A percentile compares a stretch with the other conserved stretches of the same genome.
phyloP scores from a whole-genome alignment of 2,113 vertebrate species.

The Pycnonotus jocosus region DNA sequence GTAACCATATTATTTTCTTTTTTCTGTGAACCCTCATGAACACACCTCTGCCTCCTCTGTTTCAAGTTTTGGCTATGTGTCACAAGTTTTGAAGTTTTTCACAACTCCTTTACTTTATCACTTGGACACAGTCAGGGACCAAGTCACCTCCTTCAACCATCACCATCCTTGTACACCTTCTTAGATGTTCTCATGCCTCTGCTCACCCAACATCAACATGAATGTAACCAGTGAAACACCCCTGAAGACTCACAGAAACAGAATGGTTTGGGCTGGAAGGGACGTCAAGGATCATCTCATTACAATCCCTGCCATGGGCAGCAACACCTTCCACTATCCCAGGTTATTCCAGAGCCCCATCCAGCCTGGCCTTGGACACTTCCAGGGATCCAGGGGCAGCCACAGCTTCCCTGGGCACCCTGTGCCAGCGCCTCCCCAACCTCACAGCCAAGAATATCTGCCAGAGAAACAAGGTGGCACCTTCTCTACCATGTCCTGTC shows the following conservation, averaged over 20 bases:
- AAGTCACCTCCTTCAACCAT: background rate
- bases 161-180: too few relatives aligned
- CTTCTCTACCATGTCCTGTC: background rate
- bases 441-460: background rate
- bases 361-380: background rate
- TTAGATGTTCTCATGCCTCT: fast-evolving
- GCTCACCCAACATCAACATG: background rate
- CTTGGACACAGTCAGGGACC: background rate
- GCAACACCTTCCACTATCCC: background rate
- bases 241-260: background rate
- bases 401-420: background rate
- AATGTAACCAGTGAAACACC: background rate
- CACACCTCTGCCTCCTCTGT: background rate
- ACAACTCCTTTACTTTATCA: background rate
- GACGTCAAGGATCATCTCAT: background rate
- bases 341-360: fast-evolving
- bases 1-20: background rate
- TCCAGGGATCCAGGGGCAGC: background rate
- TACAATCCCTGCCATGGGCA: background rate
- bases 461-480: background rate
- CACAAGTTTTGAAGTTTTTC: background rate
- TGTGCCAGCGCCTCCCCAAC: background rate
- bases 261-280: background rate
- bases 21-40: background rate
- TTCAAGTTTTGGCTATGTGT: background rate